A percentile compares a stretch with the other conserved stretches of the same genome.
Conservation (phyloP, 2,113 vertebrate species). For the Paedocypris sp. region DNA sequence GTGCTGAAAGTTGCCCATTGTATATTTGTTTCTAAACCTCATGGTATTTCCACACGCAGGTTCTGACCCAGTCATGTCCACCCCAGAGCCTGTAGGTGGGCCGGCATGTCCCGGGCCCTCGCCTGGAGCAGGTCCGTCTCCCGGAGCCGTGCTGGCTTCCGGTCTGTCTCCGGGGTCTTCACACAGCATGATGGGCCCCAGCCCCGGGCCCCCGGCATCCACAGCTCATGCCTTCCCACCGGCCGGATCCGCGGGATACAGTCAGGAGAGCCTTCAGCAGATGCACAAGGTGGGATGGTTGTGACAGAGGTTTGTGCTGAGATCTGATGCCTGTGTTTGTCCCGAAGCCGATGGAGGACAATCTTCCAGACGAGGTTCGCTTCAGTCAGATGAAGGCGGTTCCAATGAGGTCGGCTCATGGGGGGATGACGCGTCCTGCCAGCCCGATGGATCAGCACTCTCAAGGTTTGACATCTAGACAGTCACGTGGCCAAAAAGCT, state of each 20-base stretch:
- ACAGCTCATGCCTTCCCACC: slow-evolving; percentile 75
- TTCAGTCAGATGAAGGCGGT: slow-evolving; percentile 86
- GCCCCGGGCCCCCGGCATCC: slow-evolving; percentile 80
- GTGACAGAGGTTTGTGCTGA: background rate
- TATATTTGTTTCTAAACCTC: no score
- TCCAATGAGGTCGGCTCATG: slow-evolving; percentile 71
- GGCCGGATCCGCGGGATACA: slow-evolving; percentile 78
- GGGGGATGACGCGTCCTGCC: slow-evolving; percentile 83
- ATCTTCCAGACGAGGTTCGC: slow-evolving; percentile 73
- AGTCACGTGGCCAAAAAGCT: no score
- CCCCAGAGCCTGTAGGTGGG: slow-evolving; percentile 88
- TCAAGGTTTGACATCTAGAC: slow-evolving; percentile 71
- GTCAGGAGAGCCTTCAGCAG: slow-evolving; percentile 86
- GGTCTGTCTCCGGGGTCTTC: slow-evolving; percentile 83
- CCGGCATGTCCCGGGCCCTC: slow-evolving; percentile 85
- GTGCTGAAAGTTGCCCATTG: no score
- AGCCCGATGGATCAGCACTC: slow-evolving; percentile 97
- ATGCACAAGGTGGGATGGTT: slow-evolving; percentile 98
- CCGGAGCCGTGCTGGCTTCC: slow-evolving; percentile 80
- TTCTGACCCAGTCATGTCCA: no score
- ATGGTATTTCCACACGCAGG: no score
- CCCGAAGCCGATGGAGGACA: slow-evolving; percentile 74
- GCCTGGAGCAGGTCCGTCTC: slow-evolving; percentile 83
- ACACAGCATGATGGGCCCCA: slow-evolving; percentile 94
- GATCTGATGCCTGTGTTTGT: background rate